Percentiles rank a stretch among this genome's conserved stretches.
phyloP scores from a whole-genome alignment of 2,113 vertebrate genomes.

The Ailuropoda melanoleuca region DNA sequence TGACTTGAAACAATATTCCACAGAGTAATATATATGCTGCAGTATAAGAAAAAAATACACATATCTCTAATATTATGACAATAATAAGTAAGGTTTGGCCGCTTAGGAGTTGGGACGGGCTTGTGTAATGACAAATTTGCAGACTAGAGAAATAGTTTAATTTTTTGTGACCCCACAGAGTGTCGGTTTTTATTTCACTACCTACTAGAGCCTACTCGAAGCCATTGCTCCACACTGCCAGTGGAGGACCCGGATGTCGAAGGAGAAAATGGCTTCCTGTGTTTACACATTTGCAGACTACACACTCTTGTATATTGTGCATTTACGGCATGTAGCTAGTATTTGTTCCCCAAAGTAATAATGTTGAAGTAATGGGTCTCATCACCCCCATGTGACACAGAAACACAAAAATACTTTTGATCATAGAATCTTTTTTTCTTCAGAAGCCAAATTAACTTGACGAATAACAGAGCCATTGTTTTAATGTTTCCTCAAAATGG shows the following conservation, averaged over 20 bases:
- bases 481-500: conserved; percentile 1
- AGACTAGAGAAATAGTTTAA: not conserved
- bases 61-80: not conserved
- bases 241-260: fast-evolving
- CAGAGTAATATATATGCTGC: conserved; percentile 35
- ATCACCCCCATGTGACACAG: conserved; percentile 38
- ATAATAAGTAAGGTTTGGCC: not conserved
- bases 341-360: conserved; percentile 55
- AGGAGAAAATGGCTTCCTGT: not conserved
- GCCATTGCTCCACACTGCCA: not conserved
- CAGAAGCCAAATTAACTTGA: conserved; percentile 23
- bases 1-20: conserved; percentile 43
- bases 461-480: not conserved
- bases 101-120: not conserved
- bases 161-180: not conserved
- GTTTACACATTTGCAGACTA: conserved; percentile 39
- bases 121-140: not conserved
- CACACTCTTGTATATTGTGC: conserved; percentile 44
- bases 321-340: conserved; percentile 35
- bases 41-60: conserved; percentile 5
- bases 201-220: not conserved
- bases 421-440: not conserved
- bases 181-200: conserved; percentile 21
- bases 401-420: conserved; percentile 43
- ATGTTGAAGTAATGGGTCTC: conserved; percentile 39